Base-by-base conservation (phyloP, 1,140 invertebrate genomes). In the Spodoptera litura region DNA sequence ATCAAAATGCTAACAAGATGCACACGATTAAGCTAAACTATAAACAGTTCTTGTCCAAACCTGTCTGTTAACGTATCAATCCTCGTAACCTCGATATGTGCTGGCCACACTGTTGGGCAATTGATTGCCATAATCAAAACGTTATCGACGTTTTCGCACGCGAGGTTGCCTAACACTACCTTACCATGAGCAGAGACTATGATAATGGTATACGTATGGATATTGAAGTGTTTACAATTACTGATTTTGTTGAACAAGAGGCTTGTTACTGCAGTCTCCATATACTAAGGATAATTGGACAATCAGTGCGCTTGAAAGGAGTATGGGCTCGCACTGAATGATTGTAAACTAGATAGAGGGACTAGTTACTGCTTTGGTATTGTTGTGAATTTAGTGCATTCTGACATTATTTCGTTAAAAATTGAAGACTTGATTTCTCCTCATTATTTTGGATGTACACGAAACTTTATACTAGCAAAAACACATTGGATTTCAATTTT, bases 121-220 rank as follows among this genome's bases (percentile, higher is more conserved):
- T 71, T 71, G 78, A 62, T 75, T 75, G 62, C 84, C 61, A 81
- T 85, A 89, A 89, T 88, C 83, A 75, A 75, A 75, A 62, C 59
- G 49, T 75, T 62, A 75, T 85, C 78, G 87, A 83, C 80, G 81
- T 80, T 79, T 81, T 83, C 72, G 78, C 84, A 89, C 87, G 87
- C 83, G 80, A 77, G 76, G 59, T 87, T 89, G 84, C 82, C 59
- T 79, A 89, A 88, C 81, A 55, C 31, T 75, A 25, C 38, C 25
- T 44, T 2, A 35, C 72, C 44, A 51, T 53, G 51, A 44, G 35
- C 20, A 13, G 20, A 61, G 38, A 61, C 71, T 61, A 52, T 71
- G 44, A 74, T 74, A 74, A 27, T 31, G 51, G 12, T 27, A 74
- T 74, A 55, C 52, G 55, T 74, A 51, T 61, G 55, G n/a, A 58